Evolutionary conservation across 2,113 vertebrate genomes (phyloP).

Genomic region (Oreochromis aureus): DNA sequence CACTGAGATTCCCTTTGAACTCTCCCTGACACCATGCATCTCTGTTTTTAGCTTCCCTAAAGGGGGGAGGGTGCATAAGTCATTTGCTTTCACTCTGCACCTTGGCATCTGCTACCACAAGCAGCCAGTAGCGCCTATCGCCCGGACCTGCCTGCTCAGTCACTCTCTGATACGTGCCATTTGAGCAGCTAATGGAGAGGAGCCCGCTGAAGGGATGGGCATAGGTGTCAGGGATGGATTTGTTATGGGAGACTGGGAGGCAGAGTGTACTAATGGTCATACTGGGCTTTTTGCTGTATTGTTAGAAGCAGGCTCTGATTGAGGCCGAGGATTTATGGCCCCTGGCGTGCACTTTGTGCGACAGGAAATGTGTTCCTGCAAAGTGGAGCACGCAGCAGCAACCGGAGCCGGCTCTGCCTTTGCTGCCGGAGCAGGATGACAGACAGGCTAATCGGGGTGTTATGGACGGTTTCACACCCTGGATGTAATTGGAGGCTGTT

Average conservation of each 20-base stretch:
- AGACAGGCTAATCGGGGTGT: constrained; percentile 51
- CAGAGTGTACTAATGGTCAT: constrained; percentile 20
- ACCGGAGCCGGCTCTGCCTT: not conserved
- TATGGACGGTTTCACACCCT: constrained; percentile 45
- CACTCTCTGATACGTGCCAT: constrained; percentile 15
- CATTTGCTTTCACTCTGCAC: constrained; percentile 36
- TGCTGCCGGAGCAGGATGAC: constrained; percentile 39
- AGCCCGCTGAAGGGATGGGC: constrained; percentile 3
- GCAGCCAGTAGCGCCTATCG: not conserved
- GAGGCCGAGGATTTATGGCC: constrained; percentile 27
- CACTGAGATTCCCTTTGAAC: constrained; percentile 30
- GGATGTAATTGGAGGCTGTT: constrained; percentile 44
- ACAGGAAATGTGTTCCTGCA: constrained; percentile 20
- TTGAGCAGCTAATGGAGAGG: constrained; percentile 46
- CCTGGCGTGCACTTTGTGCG: constrained; percentile 6
- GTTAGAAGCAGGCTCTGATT: constrained; percentile 36
- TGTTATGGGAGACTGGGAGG: constrained; percentile 8
- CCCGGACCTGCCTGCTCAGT: constrained; percentile 12
- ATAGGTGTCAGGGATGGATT: constrained; percentile 38
- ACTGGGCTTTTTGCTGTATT: not conserved
- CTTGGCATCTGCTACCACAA: constrained; percentile 29
- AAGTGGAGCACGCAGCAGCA: constrained; percentile 4
- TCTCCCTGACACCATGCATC: constrained; percentile 1
- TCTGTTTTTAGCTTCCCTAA: constrained; percentile 45
- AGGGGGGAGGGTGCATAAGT: constrained; percentile 16